Base-by-base conservation (phyloP, 2,797 vertebrate species). In the Melanotaenia nigrans region DNA sequence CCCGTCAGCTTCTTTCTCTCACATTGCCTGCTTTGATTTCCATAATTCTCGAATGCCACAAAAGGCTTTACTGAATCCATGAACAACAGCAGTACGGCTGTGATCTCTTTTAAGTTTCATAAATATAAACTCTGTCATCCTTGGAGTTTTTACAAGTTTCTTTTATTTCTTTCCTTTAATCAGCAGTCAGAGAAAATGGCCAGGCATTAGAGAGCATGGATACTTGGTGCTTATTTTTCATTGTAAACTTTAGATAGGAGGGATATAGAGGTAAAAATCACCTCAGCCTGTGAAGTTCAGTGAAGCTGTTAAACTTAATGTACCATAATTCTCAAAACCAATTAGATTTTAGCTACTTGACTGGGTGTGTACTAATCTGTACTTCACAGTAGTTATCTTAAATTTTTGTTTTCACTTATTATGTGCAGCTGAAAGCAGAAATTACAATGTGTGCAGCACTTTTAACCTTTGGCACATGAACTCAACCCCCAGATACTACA, bases 1-100 rank as follows among this genome's bases (percentile, higher is more conserved):
- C 24, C 58, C 0, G 71, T 83, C 78, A 81, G 78, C 73, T 74
- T 45, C 56, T 77, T 79, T 62, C 62, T 42, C 45, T 71, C 77
- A 25, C 57, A 61, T 13, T 20, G 40, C 79, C 57, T 49, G 63
- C 68, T 78, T 54, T 32, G 68, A 79, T 83, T 74, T 79, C 57
- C 58, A 73, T 73, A 77, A 71, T 49, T 54, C 57, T 18, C n/a
- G 56, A 83, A 69, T 61, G 77, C 84, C 71, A 73, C 0, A 32
- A 40, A 70, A 51, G 77, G 57, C 61, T 54, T 65, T 18, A 33
- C 25, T 69, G 25, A 65, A 51, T 65, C 61, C 33, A 42, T 24
- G 25, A 65, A 49, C n/a, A 78, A 61, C 68, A 25, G 62, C 35
- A 65, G 32, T 16, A 14, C 6, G 3, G 58, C 5, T 42, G 12